A percentile compares a stretch with the other conserved stretches of the same genome.
phyloP scores from a whole-genome alignment of 2,797 vertebrate genomes.

The Danio jaintianensis region DNA sequence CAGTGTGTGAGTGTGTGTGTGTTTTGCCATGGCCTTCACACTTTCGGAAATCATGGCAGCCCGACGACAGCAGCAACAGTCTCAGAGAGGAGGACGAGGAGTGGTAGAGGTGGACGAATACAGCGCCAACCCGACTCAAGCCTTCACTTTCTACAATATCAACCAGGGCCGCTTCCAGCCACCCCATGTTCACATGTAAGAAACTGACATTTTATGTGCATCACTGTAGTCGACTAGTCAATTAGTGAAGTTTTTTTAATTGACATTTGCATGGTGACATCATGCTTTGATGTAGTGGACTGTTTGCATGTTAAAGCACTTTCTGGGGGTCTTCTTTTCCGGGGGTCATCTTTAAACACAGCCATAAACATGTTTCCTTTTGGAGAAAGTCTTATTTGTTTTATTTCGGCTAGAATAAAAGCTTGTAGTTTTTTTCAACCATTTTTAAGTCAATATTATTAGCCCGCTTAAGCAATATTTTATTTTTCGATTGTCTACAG shows the following conservation, averaged over 20 bases:
- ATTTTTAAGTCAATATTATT: too few species aligned
- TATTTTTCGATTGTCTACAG: too few species aligned
- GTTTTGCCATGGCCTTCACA: slow-evolving; percentile 88
- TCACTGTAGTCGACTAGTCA: neutral
- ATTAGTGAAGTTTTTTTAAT: neutral
- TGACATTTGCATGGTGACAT: neutral
- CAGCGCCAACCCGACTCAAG: slow-evolving; percentile 96
- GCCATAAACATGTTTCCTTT: neutral
- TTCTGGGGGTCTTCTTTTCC: neutral
- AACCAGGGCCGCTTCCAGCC: slow-evolving; percentile 99
- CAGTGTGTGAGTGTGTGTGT: slow-evolving; percentile 8
- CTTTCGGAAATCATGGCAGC: slow-evolving; percentile 94
- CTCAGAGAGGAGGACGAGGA: slow-evolving; percentile 82
- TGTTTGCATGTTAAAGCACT: neutral
- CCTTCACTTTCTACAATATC: slow-evolving; percentile 99
- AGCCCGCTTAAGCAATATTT: too few species aligned
- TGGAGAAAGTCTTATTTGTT: too few species aligned
- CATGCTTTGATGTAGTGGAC: neutral
- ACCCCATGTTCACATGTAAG: slow-evolving; percentile 97
- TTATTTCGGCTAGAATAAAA: too few species aligned
- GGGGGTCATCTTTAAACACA: neutral
- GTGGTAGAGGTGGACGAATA: slow-evolving; percentile 95
- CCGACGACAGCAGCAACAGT: slow-evolving; percentile 85
- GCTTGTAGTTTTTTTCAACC: too few species aligned
- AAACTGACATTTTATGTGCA: slow-evolving; percentile 38